These are phyloP conservation scores for Mormoops blainvillei DNA, from an alignment of 2,113 vertebrate species.

Conservation along the genomic window DNA sequence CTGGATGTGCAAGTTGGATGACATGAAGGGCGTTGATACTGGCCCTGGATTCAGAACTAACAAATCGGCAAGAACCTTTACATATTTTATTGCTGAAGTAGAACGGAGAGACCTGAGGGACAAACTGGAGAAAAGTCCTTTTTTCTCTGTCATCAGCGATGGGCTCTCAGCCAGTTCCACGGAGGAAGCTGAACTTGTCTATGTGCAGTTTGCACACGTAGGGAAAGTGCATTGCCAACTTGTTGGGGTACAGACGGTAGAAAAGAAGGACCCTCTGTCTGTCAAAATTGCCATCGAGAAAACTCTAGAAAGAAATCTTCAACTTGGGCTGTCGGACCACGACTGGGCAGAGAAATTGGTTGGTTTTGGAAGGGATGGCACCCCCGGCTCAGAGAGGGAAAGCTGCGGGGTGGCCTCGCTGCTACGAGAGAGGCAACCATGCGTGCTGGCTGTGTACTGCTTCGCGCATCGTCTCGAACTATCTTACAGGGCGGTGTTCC, in stretches of 20 bases:
- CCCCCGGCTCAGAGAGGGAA: neutral
- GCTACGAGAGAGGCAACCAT: constrained; percentile 72
- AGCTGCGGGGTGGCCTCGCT: constrained; percentile 50
- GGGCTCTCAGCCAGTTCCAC: neutral
- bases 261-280: constrained; percentile 33
- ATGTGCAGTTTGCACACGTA: constrained; percentile 63
- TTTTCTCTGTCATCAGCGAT: constrained; percentile 75
- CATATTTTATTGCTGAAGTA: constrained; percentile 75
- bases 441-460: constrained; percentile 63
- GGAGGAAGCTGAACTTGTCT: constrained; percentile 60
- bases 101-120: constrained; percentile 72
- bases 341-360: constrained; percentile 76
- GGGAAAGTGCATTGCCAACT: constrained; percentile 74
- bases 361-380: constrained; percentile 67
- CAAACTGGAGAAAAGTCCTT: constrained; percentile 74
- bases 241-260: constrained; percentile 62
- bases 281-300: constrained; percentile 71
- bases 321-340: constrained; percentile 57
- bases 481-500: constrained; percentile 57
- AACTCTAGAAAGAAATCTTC: constrained; percentile 72
- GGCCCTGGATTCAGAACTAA: constrained; percentile 74
- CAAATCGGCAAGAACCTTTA: constrained; percentile 70
- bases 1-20: constrained; percentile 73
- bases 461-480: constrained; percentile 70
- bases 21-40: constrained; percentile 74